A percentile compares a stretch with the other conserved stretches of the same genome.
Evolutionary conservation across 1,140 invertebrate genomes (phyloP).

Genomic region (Dendrolimus kikuchii): DNA sequence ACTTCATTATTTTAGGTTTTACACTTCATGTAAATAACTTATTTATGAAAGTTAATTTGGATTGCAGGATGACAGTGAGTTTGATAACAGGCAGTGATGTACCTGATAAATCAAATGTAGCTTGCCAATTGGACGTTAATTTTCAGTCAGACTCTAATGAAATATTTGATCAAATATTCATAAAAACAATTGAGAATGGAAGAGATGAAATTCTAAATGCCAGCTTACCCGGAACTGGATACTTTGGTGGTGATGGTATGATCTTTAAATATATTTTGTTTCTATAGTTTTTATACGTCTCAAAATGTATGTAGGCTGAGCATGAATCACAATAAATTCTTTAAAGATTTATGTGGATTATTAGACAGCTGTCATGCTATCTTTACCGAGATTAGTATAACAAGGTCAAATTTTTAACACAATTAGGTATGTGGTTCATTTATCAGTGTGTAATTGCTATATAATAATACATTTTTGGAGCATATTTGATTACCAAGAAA

Average conservation of each 20-base stretch:
- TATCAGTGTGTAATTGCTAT: too few species aligned
- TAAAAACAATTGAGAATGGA: conserved; percentile 16
- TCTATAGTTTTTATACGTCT: background rate
- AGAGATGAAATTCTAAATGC: conserved; percentile 6
- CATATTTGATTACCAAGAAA: too few species aligned
- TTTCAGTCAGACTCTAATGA: conserved; percentile 11
- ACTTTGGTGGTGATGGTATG: conserved; percentile 11
- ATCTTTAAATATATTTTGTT: conserved; percentile 6
- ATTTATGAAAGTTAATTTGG: conserved; percentile 7
- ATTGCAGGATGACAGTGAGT: conserved; percentile 30
- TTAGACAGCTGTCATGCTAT: too few species aligned
- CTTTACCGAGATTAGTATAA: too few species aligned
- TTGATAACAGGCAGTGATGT: conserved; percentile 24
- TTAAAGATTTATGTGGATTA: too few species aligned
- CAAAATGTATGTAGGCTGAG: too few species aligned
- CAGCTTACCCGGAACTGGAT: conserved; percentile 1
- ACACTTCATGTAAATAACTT: conserved; percentile 4
- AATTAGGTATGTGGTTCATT: too few species aligned
- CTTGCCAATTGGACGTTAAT: conserved; percentile 27
- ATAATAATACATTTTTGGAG: too few species aligned
- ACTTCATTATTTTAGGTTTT: background rate
- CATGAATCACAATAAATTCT: too few species aligned
- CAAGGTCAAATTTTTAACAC: too few species aligned
- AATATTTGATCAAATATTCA: conserved; percentile 13
- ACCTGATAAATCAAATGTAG: conserved; percentile 35